These are phyloP conservation scores for Leontopithecus rosalia DNA, from an alignment of 2,797 vertebrate species.

Conservation along the genomic window DNA sequence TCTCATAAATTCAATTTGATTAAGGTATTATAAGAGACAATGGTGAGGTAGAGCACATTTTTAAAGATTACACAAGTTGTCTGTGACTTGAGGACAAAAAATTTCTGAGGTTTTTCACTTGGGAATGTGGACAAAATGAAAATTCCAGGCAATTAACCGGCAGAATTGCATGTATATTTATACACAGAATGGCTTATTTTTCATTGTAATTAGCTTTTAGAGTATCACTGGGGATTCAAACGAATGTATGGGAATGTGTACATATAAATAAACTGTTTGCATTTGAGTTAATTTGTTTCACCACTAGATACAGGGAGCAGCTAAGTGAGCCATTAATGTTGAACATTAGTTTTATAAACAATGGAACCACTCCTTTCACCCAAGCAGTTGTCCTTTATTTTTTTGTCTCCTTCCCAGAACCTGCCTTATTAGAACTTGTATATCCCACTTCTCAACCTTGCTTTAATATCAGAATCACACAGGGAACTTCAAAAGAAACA, in stretches of 20 bases:
- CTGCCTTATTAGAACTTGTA: conserved; percentile 49
- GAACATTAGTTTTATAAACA: conserved; percentile 81
- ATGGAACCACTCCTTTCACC: conserved; percentile 63
- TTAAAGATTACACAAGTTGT: conserved; percentile 7
- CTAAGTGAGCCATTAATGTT: conserved; percentile 77
- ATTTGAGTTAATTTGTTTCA: conserved; percentile 79
- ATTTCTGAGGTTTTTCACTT: not conserved
- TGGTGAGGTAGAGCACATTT: not conserved
- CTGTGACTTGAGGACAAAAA: not conserved
- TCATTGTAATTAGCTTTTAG: conserved; percentile 83
- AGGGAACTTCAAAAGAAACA: not conserved
- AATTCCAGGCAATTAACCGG: conserved; percentile 60
- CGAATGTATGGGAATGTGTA: conserved; percentile 75
- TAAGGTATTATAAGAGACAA: conserved; percentile 12
- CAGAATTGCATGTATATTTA: conserved; percentile 71
- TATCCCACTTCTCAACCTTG: conserved; percentile 46
- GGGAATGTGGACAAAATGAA: conserved; percentile 68
- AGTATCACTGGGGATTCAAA: conserved; percentile 73
- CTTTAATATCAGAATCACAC: not conserved
- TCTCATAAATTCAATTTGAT: conserved; percentile 50
- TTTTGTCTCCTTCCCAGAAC: conserved; percentile 66
- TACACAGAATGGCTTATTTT: conserved; percentile 79
- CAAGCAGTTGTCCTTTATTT: conserved; percentile 68
- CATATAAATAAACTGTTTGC: conserved; percentile 78
- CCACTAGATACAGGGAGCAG: conserved; percentile 59